Conservation (phyloP, 1,140 invertebrate species). For the Pectinophora gossypiella region DNA sequence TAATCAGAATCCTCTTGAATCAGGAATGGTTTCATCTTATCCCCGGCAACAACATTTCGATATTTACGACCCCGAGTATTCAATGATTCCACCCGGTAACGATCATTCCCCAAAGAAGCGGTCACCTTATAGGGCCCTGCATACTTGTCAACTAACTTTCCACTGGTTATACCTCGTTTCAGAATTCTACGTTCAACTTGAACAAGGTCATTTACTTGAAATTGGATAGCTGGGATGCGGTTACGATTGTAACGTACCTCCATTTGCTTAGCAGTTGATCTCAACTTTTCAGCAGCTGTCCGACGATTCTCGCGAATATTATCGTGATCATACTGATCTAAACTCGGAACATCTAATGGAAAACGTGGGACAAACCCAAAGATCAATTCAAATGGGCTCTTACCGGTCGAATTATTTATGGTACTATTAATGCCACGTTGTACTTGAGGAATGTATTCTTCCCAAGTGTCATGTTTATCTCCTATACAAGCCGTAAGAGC, state of each 20-base stretch:
- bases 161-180: conserved; percentile 1
- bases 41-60: conserved; percentile 5
- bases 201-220: not conserved
- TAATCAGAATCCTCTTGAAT: too few species aligned
- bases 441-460: conserved; percentile 7
- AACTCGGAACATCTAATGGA: not conserved
- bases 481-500: conserved; percentile 1
- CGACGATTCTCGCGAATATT: not conserved
- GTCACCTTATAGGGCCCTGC: conserved; percentile 13
- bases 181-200: conserved; percentile 5
- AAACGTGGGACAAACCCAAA: conserved; percentile 4
- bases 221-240: not conserved
- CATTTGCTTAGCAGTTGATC: not conserved
- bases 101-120: conserved; percentile 23
- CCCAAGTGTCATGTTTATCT: conserved; percentile 3
- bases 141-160: conserved; percentile 4
- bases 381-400: conserved; percentile 7
- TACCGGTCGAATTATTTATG: not conserved
- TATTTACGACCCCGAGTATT: not conserved
- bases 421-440: conserved; percentile 1
- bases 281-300: not conserved
- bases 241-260: not conserved
- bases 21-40: conserved; percentile 12
- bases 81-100: conserved; percentile 21
- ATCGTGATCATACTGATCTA: too few species aligned